These are phyloP conservation scores for Eurystomus gularis DNA, from an alignment of 2,113 vertebrate species.

Conservation along the genomic window DNA sequence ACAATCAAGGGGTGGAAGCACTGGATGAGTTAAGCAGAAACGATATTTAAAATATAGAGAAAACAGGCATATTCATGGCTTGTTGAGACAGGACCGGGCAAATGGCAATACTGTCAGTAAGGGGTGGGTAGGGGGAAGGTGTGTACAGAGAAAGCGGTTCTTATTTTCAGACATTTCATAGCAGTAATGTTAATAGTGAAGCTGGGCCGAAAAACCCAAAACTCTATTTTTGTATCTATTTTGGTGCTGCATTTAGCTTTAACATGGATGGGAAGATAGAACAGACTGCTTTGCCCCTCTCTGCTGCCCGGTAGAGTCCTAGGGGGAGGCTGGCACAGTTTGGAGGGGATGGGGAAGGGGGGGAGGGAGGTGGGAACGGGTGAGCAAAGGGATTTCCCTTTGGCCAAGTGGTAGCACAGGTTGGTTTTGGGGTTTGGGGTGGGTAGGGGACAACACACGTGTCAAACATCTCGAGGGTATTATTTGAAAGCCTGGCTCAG, in stretches of 20 bases:
- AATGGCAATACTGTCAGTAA: not conserved
- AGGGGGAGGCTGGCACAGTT: not conserved
- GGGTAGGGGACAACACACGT: too few species aligned
- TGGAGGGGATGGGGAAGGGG: not conserved
- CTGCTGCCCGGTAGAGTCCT: not conserved
- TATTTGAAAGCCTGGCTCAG: not conserved
- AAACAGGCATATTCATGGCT: not conserved
- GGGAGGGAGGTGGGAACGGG: not conserved
- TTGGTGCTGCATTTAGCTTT: conserved; percentile 77
- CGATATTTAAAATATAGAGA: not conserved
- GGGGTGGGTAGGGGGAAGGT: not conserved
- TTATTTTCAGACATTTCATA: conserved; percentile 77
- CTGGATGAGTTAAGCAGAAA: not conserved
- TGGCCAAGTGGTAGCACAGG: not conserved
- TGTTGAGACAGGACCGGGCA: not conserved
- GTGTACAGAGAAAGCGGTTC: conserved; percentile 35
- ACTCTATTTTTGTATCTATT: conserved; percentile 80
- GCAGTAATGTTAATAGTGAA: conserved; percentile 48
- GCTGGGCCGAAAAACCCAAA: not conserved
- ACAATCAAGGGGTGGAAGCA: not conserved
- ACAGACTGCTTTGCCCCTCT: conserved; percentile 12
- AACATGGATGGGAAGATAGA: not conserved
- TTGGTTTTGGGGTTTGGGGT: not conserved
- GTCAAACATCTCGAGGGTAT: not conserved
- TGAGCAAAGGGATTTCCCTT: not conserved